A percentile compares a stretch with the other conserved stretches of the same genome.
Evolutionary conservation across 2,888 invertebrate species (phyloP).

Genomic region (Chrysodeixis includens): DNA sequence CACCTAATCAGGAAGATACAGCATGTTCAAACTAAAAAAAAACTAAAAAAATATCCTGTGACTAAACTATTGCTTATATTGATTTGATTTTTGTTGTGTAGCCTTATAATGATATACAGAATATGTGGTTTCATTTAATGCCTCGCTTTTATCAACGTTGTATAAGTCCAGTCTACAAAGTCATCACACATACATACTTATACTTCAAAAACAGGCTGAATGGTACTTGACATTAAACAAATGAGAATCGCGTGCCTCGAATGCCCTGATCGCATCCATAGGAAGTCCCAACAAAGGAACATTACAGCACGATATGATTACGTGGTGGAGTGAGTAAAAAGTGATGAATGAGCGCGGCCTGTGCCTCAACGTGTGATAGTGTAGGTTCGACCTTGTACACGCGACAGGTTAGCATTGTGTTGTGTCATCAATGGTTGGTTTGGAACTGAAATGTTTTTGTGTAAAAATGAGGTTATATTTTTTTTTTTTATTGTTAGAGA

Average conservation of each 20-base stretch:
- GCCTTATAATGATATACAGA: too few relatives aligned
- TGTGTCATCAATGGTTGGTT: constrained; percentile 13
- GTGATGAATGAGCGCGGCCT: constrained; percentile 62
- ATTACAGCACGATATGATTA: constrained; percentile 37
- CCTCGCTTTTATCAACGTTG: too few relatives aligned
- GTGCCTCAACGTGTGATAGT: constrained; percentile 51
- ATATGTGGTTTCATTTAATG: too few relatives aligned
- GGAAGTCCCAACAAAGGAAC: constrained; percentile 19
- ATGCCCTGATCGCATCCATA: constrained; percentile 11
- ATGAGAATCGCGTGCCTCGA: constrained; percentile 33
- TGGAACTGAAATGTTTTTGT: not conserved
- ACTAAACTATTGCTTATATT: too few relatives aligned
- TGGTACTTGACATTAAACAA: not conserved
- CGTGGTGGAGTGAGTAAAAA: constrained; percentile 48
- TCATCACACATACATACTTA: too few relatives aligned
- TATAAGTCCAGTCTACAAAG: too few relatives aligned
- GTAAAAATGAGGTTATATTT: not conserved
- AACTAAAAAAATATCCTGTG: too few relatives aligned
- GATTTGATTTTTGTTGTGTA: too few relatives aligned
- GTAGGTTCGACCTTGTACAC: constrained; percentile 68
- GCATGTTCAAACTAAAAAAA: too few relatives aligned
- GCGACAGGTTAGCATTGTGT: constrained; percentile 57
- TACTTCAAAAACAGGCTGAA: not conserved
- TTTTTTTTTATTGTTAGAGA: too few relatives aligned
- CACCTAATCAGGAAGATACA: too few relatives aligned